These are phyloP conservation scores for Salmo trutta DNA, from an alignment of 2,797 vertebrate genomes.

Conservation along the genomic window DNA sequence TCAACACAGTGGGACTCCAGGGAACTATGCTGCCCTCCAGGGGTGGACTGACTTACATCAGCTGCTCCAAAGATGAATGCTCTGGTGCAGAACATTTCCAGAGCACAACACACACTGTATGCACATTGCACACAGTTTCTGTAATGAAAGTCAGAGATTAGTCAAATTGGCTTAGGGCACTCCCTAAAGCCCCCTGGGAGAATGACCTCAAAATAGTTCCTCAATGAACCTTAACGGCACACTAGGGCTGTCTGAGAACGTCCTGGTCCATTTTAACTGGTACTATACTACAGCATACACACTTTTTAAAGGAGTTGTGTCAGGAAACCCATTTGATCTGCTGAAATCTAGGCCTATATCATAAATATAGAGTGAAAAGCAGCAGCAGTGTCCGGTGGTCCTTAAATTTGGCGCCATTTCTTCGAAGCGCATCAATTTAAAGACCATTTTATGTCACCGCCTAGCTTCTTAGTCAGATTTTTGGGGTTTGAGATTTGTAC, in stretches of 20 bases:
- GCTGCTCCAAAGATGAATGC: slow-evolving; percentile 39
- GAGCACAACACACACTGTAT: slow-evolving; percentile 8
- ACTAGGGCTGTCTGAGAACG: background rate
- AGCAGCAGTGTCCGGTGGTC: background rate
- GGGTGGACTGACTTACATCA: slow-evolving; percentile 40
- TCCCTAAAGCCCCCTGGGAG: slow-evolving; percentile 8
- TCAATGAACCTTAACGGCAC: slow-evolving; percentile 2
- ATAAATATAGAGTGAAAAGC: background rate
- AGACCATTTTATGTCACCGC: slow-evolving; percentile 31
- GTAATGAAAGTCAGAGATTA: background rate
- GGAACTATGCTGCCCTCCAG: slow-evolving; percentile 23
- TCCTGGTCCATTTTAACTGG: slow-evolving; percentile 24
- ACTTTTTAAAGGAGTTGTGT: slow-evolving; percentile 9
- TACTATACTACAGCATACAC: slow-evolving; percentile 4
- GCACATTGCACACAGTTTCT: slow-evolving; percentile 6
- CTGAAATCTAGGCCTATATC: background rate
- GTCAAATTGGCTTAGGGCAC: slow-evolving; percentile 18
- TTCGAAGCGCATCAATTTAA: slow-evolving; percentile 33
- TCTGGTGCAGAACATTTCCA: slow-evolving; percentile 36
- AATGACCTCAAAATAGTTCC: slow-evolving; percentile 9
- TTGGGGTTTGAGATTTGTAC: background rate
- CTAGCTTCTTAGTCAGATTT: slow-evolving; percentile 2
- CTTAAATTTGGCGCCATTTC: background rate
- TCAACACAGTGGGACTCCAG: slow-evolving; percentile 22
- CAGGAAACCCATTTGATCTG: slow-evolving; percentile 6